Base-by-base conservation (phyloP, 2,113 vertebrate species). In the Turnix velox region DNA sequence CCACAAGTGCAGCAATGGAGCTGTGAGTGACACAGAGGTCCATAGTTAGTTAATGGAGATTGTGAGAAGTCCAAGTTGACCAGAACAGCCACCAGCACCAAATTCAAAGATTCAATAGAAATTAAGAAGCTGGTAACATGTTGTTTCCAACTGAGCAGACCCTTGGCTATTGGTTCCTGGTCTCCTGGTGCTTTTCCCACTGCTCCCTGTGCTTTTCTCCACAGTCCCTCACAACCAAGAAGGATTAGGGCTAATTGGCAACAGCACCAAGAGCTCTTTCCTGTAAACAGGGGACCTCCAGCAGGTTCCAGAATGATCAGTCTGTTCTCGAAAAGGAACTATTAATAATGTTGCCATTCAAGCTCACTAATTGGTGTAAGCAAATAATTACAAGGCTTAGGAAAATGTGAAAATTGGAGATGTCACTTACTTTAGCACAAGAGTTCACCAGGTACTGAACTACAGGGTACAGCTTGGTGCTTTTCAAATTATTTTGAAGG, bases 1-100 rank as follows among this genome's bases (percentile, higher is more conserved):
- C 15, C 39, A 18, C 28, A 62, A 22, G n/a, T 14, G 4, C 33
- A 25, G 11, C 8, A 7, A 3, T 3, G 25, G 61, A 25, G 27
- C 3, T 74, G 74, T 19, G 8, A 33, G 65, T 5, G 40, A 39
- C 42, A 52, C n/a, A 30, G 18, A 14, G 46, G 28, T 17, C 43
- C 61, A 46, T 43, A 10, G 0, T 51, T 11, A 27, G 5, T 20
- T 28, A 25, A 14, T 7, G 1, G 16, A 35, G 65, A 3, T 1
- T 3, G 46, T 1, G 45, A 28, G 37, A 35, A 54, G 49, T 4
- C 37, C 77, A 2, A 9, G 37, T 13, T 5, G 58, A 49, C 37
- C 42, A 62, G 6, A 22, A 13, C 5, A 84, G 54, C 43, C 33
- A 9, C 33, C 4, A 12, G 46, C 37, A 13, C 58, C 25, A 58